phyloP scores from a whole-genome alignment of 2,113 vertebrate genomes.

The Bucco capensis region DNA sequence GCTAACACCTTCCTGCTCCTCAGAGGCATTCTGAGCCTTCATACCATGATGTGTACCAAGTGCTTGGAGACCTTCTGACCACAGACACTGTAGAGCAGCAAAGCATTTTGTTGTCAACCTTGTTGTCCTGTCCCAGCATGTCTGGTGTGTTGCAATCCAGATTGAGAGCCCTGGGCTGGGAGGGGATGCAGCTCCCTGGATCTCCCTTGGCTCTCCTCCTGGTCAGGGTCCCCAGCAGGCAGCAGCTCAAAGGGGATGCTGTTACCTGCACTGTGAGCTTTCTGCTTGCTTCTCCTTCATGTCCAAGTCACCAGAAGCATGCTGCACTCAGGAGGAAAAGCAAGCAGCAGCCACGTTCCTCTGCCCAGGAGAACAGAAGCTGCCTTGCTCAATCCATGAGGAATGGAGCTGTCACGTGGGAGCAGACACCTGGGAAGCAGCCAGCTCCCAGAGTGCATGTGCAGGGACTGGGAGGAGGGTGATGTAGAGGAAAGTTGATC shows the following conservation, averaged over 20 bases:
- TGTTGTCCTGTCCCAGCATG: background rate
- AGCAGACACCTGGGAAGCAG: background rate
- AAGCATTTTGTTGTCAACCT: background rate
- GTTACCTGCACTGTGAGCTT: background rate
- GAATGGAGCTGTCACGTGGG: constrained; percentile 6
- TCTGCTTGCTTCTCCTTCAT: background rate
- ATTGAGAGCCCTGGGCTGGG: background rate
- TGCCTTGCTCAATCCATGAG: constrained; percentile 14
- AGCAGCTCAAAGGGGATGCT: background rate
- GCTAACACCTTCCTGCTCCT: rapidly evolving
- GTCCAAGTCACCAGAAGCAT: background rate
- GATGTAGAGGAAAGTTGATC: background rate
- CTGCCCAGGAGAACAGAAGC: background rate
- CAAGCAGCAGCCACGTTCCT: background rate
- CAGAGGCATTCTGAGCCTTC: background rate
- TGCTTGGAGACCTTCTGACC: background rate
- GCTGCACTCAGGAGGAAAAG: constrained; percentile 9
- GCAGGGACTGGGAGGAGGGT: background rate
- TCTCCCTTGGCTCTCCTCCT: background rate
- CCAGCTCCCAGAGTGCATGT: constrained; percentile 27
- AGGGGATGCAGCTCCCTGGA: background rate
- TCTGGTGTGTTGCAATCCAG: background rate
- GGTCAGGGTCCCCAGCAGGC: background rate
- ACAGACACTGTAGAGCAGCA: background rate
- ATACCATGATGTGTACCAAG: background rate